These are phyloP conservation scores for Tamias sibiricus DNA, from an alignment of 2,113 vertebrate species.

Conservation along the genomic window DNA sequence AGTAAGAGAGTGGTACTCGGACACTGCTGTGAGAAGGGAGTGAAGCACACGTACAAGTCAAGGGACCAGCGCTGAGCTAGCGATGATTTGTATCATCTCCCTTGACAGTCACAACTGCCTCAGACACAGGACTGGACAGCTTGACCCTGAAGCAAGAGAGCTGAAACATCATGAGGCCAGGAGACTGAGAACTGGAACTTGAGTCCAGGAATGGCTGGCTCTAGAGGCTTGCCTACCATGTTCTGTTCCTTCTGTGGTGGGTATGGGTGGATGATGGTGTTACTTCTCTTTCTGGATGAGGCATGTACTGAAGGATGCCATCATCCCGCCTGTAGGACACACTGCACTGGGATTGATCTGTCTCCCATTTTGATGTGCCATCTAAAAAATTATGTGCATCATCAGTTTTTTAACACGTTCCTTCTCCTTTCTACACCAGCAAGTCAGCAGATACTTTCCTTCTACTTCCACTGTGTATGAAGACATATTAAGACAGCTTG, in stretches of 20 bases:
- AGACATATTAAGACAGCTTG: slow-evolving; percentile 74
- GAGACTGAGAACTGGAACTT: background rate
- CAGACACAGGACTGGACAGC: background rate
- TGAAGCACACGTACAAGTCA: background rate
- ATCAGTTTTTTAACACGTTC: background rate
- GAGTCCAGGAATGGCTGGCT: background rate
- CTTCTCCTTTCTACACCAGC: slow-evolving; percentile 36
- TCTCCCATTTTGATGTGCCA: background rate
- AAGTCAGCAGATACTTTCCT: slow-evolving; percentile 67
- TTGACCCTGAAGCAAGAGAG: background rate
- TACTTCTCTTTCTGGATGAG: background rate
- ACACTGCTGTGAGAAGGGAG: background rate
- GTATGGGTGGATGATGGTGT: background rate
- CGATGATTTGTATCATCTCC: background rate
- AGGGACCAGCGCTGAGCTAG: background rate
- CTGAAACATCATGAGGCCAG: background rate
- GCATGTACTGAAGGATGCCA: background rate
- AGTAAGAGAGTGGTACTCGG: background rate
- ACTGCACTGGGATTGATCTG: background rate
- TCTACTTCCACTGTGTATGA: slow-evolving; percentile 52
- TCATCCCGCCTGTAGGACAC: background rate
- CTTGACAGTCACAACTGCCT: background rate
- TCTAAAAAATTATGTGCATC: background rate
- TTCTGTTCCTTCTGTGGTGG: background rate
- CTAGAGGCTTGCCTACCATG: background rate